Conservation (phyloP, 2,113 vertebrate species). For the Lepidothrix coronata region DNA sequence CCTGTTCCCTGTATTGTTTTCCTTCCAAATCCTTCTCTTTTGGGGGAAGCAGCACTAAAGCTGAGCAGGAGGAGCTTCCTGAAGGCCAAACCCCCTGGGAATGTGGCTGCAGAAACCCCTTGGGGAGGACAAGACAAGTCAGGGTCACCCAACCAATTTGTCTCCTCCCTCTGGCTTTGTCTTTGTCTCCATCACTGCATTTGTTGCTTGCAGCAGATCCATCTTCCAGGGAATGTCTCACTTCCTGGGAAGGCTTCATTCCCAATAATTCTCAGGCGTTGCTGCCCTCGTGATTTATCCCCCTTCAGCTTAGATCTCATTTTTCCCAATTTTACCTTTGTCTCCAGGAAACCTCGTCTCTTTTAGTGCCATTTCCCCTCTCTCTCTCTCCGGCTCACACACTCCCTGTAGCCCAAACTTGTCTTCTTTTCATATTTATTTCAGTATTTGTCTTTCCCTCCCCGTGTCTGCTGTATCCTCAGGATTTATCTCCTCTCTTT, state of each 20-base stretch:
- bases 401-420: constrained; percentile 58
- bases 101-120: neutral
- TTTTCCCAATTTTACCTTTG: constrained; percentile 72
- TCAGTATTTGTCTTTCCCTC: constrained; percentile 68
- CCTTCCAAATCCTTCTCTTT: neutral
- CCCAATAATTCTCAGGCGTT: constrained; percentile 57
- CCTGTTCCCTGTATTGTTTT: rapidly evolving
- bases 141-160: neutral
- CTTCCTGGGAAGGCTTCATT: constrained; percentile 54
- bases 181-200: neutral
- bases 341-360: constrained; percentile 59
- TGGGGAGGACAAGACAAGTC: neutral
- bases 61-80: neutral
- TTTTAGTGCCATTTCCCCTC: constrained; percentile 57
- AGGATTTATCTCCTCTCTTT: constrained; percentile 71
- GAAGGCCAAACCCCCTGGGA: neutral
- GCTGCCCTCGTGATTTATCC: constrained; percentile 73
- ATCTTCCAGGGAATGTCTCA: constrained; percentile 39
- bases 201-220: constrained; percentile 13
- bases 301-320: constrained; percentile 66
- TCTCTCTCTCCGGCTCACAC: constrained; percentile 8
- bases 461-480: constrained; percentile 5
- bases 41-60: neutral
- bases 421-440: constrained; percentile 78
- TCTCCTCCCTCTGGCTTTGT: neutral